Evolutionary conservation across 2,797 vertebrate genomes (phyloP), one percentile per base, ranked within the genome.

Genomic region (Xerus rutilus): DNA sequence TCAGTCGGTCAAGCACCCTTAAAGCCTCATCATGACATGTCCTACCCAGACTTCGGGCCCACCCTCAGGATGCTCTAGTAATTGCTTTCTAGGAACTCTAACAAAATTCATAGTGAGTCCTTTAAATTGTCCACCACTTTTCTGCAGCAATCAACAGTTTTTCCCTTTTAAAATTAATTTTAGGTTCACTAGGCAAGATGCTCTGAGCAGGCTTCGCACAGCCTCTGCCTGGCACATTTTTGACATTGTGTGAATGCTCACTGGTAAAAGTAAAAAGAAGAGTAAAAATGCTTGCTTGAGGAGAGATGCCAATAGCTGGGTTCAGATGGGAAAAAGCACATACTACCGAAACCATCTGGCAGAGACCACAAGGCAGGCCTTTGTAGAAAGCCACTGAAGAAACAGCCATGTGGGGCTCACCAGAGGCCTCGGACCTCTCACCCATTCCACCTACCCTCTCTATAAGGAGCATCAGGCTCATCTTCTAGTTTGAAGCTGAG

Each of bases 141-240:
- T 72, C 21, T 64, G 35, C 18, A 83, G 54, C 0, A 65, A 23
- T 59, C 83, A 81, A 84, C 87, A 32, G 21, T 59, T 69, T 65
- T 73, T 72, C 77, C 10, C n/a, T 5, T 82, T 85, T 84, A 11
- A 76, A 76, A 91, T 45, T 64, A 35, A 92, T 84, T 94, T 95
- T 39, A 79, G 70, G 59, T 81, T 95, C 1, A 3, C 64, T 21
- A 72, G 74, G 64, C 59, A 76, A 89, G 93, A 91, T 32, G 74
- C 93, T 54, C 3, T 2, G 25, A 81, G 85, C 59, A 65, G 76
- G 65, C 35, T 86, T 65, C 21, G 21, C 43, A 81, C 17, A 84
- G 83, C 70, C 28, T 77, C 73, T 87, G 70, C 86, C 86, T 54
- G 84, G 82, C 65, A 69, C 17, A 7, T 52, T 78, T n/a, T 11